A percentile compares a stretch with the other conserved stretches of the same genome.
phyloP scores from a whole-genome alignment of 2,113 vertebrate species.

The Progne subis region DNA sequence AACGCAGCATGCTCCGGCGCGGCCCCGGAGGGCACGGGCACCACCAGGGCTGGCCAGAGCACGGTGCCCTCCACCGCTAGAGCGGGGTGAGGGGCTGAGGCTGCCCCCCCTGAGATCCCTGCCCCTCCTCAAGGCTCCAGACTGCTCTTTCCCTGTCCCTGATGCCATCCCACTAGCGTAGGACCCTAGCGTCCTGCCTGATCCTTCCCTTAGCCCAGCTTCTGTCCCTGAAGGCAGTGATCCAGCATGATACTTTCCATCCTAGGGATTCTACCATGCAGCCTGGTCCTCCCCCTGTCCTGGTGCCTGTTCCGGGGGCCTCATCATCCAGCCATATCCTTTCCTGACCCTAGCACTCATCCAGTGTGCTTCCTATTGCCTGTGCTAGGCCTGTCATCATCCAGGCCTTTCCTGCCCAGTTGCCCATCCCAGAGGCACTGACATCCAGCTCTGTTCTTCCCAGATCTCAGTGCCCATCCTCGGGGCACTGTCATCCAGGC shows the following conservation, averaged over 20 bases:
- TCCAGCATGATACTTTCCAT: background rate
- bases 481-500: background rate
- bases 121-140: background rate
- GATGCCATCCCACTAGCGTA: fast-evolving
- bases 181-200: background rate
- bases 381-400: background rate
- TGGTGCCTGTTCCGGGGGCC: background rate
- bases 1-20: conserved; percentile 62
- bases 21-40: conserved; percentile 28
- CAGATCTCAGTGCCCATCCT: background rate
- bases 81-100: background rate
- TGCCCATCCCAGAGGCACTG: background rate
- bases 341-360: background rate
- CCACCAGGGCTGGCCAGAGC: conserved; percentile 31
- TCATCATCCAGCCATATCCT: background rate
- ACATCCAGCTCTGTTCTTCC: background rate
- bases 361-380: background rate
- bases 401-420: background rate
- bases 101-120: background rate
- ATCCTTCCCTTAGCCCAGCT: background rate
- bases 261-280: background rate
- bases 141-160: background rate
- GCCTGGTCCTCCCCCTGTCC: background rate
- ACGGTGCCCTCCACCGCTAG: background rate
- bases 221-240: fast-evolving